A percentile compares a stretch with the other conserved stretches of the same genome.
Conservation (phyloP, 2,888 invertebrate genomes). For the Eristalis pertinax region DNA sequence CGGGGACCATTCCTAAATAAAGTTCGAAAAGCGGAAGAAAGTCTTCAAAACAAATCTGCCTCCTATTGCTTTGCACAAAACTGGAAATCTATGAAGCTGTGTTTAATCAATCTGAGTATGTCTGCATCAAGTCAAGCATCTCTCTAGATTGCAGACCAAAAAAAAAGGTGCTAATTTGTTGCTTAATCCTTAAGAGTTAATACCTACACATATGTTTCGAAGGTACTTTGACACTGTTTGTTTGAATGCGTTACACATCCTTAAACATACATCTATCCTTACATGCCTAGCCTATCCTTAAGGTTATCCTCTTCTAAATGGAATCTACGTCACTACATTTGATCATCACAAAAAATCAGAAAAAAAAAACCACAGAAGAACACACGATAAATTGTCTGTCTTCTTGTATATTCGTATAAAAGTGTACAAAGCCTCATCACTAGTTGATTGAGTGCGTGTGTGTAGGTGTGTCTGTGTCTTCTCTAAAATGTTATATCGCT, state of each 20-base stretch:
- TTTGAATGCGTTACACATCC: slow-evolving; percentile 44
- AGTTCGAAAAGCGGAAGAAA: no score
- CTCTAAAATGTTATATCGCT: background rate
- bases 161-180: background rate
- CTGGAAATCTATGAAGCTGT: no score
- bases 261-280: slow-evolving; percentile 2
- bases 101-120: no score
- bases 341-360: slow-evolving; percentile 24
- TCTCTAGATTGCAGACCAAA: background rate
- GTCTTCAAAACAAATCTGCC: no score
- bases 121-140: background rate
- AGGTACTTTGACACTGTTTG: slow-evolving; percentile 68
- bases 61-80: no score
- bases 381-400: background rate
- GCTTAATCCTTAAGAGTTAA: background rate
- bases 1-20: no score
- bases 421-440: slow-evolving; percentile 67
- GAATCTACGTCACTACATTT: slow-evolving; percentile 1
- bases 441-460: slow-evolving; percentile 49
- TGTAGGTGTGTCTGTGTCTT: background rate
- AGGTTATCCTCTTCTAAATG: slow-evolving; percentile 2
- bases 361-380: background rate
- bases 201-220: slow-evolving; percentile 30
- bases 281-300: background rate
- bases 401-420: slow-evolving; percentile 53